Evolutionary conservation across 92 coral and sea anemone genomes (phyloP), one percentile per base, ranked within the genome.

Genomic region (Micromussa lordhowensis): DNA sequence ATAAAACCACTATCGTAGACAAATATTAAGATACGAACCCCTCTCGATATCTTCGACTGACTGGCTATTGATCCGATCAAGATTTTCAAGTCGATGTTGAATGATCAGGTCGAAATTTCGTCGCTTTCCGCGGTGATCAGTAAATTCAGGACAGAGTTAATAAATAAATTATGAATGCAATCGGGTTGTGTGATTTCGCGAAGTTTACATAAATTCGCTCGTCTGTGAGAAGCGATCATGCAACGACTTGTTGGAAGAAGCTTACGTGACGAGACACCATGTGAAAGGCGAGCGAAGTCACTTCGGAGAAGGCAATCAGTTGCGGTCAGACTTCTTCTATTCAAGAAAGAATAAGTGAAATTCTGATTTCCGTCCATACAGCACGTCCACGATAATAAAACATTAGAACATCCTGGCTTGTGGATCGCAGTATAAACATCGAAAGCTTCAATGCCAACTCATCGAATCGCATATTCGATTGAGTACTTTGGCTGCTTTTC

Each of bases 91-190:
- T 30, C 24, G 51, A 69, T 51, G 1, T 51, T 4, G 30, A 36
- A 55, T 74, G 80, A 53, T 48, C 64, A 64, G 71, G 21, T 35
- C 9, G 54, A 64, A 26, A 34, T 34, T 55, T 72, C 40, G 34
- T 12, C 28, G 69, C 70, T 19, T 28, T 58, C 71, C 30, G 30
- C 80, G 14, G 68, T 21, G 71, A n/a, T n/a, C n/a, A 54, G 57
- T 74, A 75, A 44, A 55, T 85, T 66, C 76, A 64, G 35, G 77
- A 78, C 83, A 24, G 55, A 78, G 68, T 68, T 61, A 26, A 86
- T 77, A 75, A 85, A 85, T 85, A 77, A 86, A 78, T 86, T 63
- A 86, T 86, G 89, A 77, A 40, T 63, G 49, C 29, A 77, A 61
- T 29, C 58, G 26, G 76, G 19, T 21, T 1, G 83, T 66, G 76